A percentile compares a stretch with the other conserved stretches of the same genome.
Evolutionary conservation across 2,797 vertebrate genomes (phyloP).

Genomic region (Orientallactaga sibirica): DNA sequence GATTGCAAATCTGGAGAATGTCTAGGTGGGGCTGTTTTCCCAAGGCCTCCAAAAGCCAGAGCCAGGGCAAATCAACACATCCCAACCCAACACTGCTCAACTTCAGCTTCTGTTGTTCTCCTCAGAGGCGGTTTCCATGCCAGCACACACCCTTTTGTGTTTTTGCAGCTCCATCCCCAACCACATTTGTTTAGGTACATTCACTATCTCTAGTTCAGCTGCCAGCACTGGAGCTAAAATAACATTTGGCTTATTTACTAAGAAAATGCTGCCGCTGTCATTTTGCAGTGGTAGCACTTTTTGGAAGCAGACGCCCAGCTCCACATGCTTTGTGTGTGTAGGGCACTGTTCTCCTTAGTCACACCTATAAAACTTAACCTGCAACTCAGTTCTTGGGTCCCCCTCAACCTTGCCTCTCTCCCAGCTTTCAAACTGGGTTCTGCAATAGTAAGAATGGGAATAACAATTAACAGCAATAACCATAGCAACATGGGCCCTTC

Average conservation of each 20-base stretch:
- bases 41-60: constrained; percentile 59
- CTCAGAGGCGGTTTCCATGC: constrained; percentile 49
- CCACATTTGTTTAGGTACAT: constrained; percentile 60
- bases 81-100: not conserved
- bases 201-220: constrained; percentile 58
- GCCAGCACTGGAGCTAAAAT: constrained; percentile 59
- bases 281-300: constrained; percentile 63
- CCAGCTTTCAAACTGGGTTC: not conserved
- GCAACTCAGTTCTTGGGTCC: not conserved
- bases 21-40: constrained; percentile 57
- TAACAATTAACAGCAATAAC: not conserved
- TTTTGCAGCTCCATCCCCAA: constrained; percentile 66
- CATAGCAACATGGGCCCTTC: not conserved
- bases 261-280: constrained; percentile 62
- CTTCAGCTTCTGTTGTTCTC: constrained; percentile 70
- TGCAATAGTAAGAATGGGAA: not conserved
- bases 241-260: constrained; percentile 65
- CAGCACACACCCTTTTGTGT: constrained; percentile 65
- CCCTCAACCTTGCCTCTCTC: not conserved
- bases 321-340: constrained; percentile 50
- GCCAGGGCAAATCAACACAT: not conserved
- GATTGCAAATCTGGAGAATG: constrained; percentile 13
- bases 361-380: not conserved
- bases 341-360: constrained; percentile 5
- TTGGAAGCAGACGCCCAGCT: constrained; percentile 18